Base-by-base conservation (phyloP, 2,113 vertebrate species). In the Pithys albifrons region DNA sequence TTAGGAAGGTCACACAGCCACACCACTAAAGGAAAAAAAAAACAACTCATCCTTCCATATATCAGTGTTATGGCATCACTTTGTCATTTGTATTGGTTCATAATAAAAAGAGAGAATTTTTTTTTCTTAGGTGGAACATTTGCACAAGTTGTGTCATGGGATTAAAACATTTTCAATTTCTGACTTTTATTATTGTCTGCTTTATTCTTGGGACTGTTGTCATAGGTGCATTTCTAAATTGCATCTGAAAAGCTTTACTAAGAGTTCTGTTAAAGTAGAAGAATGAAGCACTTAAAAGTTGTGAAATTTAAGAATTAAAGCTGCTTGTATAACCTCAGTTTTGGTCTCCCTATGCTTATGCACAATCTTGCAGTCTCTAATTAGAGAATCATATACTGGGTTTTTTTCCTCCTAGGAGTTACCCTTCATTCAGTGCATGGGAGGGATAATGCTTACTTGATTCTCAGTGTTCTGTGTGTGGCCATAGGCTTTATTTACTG, bases 121-220 rank as follows among this genome's bases (percentile, higher is more conserved):
- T 3, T 15, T 65, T 76, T 25, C 28, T 80, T 82, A 46, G 33
- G 7, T 4, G 7, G 8, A 78, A 77, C 33, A 79, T 88, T 91
- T 39, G 23, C 23, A 33, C 9, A 43, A 82, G 35, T 35, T 86
- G 27, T 77, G 11, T 79, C 25, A 45, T 23, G 8, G 17, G 15
- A 84, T 96, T 94, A 51, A 33, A 49, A 61, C 9, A 9, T 9
- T 96, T 93, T 91, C 72, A 55, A 86, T 90, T 94, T 85, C 87
- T 93, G 78, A 71, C 83, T 97, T 97, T 97, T 94, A 65, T 83
- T 95, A 88, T 92, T 79, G 11, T 80, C 48, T 83, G 52, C 67
- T 76, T 72, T 80, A 24, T 85, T 91, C 81, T 85, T 33, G 45
- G 12, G 24, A 9, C 19, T 31, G 14, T 75, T 76, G 10, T 5